Evolutionary conservation across 92 coral and sea anemone genomes (phyloP).

Genomic region (Palythoa heliodiscus): DNA sequence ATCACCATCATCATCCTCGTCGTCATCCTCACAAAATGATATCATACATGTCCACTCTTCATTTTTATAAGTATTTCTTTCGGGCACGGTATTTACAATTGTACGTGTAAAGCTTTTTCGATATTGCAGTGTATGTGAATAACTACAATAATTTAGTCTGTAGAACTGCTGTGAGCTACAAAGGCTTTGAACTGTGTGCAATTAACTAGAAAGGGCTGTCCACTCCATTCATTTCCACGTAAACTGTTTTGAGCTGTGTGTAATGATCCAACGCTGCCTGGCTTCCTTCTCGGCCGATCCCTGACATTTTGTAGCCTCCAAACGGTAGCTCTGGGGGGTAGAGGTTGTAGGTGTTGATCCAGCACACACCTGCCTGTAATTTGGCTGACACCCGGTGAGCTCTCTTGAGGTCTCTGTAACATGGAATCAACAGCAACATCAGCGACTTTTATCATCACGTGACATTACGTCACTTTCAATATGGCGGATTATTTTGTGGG

Average conservation of each 20-base stretch:
- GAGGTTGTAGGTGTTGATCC: constrained; percentile 87
- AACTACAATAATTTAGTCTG: background rate
- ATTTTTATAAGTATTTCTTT: no score
- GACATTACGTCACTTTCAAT: background rate
- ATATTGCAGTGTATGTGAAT: no score
- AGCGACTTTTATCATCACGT: background rate
- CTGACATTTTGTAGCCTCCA: constrained; percentile 98
- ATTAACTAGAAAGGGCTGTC: constrained; percentile 75
- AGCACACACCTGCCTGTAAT: constrained; percentile 89
- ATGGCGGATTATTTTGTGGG: background rate
- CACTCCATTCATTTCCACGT: constrained; percentile 91
- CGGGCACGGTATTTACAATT: no score
- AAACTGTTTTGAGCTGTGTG: constrained; percentile 94
- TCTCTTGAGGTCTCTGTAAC: constrained; percentile 72
- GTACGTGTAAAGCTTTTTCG: no score
- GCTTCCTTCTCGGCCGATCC: constrained; percentile 94
- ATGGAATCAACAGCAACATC: background rate
- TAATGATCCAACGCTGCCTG: constrained; percentile 76
- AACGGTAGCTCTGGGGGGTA: constrained; percentile 89
- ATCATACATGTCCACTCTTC: no score
- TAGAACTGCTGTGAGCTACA: constrained; percentile 25
- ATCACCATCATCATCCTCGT: no score
- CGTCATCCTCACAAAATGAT: no score
- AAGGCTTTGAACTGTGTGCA: constrained; percentile 96
- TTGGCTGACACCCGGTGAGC: constrained; percentile 89